Conservation (phyloP, 2,797 vertebrate genomes). For the Morelia viridis region DNA sequence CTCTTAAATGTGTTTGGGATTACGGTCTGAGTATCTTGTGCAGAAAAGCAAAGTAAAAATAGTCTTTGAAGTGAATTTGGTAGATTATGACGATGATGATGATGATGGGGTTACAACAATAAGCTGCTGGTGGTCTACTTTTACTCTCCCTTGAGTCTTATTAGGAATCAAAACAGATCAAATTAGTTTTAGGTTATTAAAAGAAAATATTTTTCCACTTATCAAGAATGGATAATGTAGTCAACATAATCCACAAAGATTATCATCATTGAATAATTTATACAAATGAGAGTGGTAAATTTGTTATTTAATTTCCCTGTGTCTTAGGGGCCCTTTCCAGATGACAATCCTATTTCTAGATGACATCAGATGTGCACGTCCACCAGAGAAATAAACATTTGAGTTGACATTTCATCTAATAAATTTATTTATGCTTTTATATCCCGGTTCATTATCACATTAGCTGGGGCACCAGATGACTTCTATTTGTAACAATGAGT, state of each 20-base stretch:
- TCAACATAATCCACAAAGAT: neutral
- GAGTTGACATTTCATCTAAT: neutral
- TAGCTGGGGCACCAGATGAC: neutral
- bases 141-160: neutral
- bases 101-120: neutral
- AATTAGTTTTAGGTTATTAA: neutral
- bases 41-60: neutral
- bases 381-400: neutral
- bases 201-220: neutral
- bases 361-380: neutral
- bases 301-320: neutral
- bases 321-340: neutral
- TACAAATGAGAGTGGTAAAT: neutral
- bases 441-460: neutral
- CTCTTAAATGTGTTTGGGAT: neutral
- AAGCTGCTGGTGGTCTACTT: neutral
- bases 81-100: neutral
- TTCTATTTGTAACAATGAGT: constrained; percentile 1
- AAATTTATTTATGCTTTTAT: neutral
- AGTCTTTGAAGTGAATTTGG: neutral
- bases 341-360: neutral
- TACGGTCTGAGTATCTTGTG: neutral
- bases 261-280: neutral
- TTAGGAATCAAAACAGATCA: neutral
- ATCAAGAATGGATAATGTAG: neutral